Evolutionary conservation across 2,888 invertebrate genomes (phyloP), one percentile per base, ranked within the genome.

Genomic region (Troides oblongomaculatus): DNA sequence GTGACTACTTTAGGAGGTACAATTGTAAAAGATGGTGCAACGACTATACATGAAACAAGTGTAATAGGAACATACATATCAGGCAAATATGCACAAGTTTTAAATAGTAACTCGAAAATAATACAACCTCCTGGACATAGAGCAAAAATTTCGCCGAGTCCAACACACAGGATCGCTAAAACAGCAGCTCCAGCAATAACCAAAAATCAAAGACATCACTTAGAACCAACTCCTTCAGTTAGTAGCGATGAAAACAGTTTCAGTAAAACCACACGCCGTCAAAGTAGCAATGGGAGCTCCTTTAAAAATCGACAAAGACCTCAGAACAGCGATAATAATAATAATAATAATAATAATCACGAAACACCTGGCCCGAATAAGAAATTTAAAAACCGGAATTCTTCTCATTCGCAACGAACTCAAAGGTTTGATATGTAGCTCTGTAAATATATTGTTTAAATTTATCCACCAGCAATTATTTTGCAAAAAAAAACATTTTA

Each of bases 51-150:
- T 81, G 97, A 97, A 88, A 97, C 97, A 0, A 96, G 96, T 82
- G 97, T 97, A n/a, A 96, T 97, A 77, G 96, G 97, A 39, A 97
- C 97, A 5, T 96, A 95, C 81, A 96, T 97, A 78, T 96, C 96
- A 64, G 97, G 97, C 57, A 97, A 97, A 89, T 97, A 97, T 84
- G 97, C 97, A 4, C 97, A 97, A 88, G 96, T 96, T 14, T 89
- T 97, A 46, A 97, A 97, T 80, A 97, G 97, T 79, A 96, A 96
- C 58, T 96, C 97, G 0, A 95, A 95, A 80, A 88, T 96, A 57
- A 86, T 95, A 70, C 82, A 85, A 46, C 81, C 85, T 23, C 74
- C 85, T 63, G 92, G 89, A 2, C 93, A 93, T 74, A 94, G 94
- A 79, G 93, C 89, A 10, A 95, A 95, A 88, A 95, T 96, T 72